A percentile compares a stretch with the other conserved stretches of the same genome.
These are phyloP conservation scores for Psilopogon haemacephalus DNA, from an alignment of 2,113 vertebrate species.

Conservation along the genomic window DNA sequence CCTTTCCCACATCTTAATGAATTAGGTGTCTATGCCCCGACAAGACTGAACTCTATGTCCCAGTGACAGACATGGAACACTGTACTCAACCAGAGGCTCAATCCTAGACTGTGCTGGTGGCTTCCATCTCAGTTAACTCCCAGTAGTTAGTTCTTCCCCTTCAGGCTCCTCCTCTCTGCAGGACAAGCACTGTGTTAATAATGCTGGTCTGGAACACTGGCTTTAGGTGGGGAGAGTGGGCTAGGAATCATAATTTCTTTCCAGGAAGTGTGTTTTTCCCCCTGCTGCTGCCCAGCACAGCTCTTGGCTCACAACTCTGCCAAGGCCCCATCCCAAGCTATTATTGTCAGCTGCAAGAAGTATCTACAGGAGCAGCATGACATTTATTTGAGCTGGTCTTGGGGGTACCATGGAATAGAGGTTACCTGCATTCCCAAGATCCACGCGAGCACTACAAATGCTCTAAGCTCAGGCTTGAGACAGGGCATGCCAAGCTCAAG, in stretches of 20 bases:
- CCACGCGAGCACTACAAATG: neutral
- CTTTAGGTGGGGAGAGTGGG: neutral
- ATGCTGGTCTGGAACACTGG: neutral
- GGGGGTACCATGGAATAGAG: neutral
- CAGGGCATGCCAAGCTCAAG: accelerated
- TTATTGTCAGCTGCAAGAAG: neutral
- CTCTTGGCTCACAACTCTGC: neutral
- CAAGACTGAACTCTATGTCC: neutral
- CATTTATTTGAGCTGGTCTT: neutral
- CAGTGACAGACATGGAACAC: neutral
- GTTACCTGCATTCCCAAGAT: too few relatives aligned
- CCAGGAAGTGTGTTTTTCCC: neutral
- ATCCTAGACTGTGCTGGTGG: neutral
- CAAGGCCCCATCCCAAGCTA: neutral
- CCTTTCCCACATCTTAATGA: neutral
- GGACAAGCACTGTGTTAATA: neutral
- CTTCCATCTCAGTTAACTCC: neutral
- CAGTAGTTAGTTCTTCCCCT: neutral
- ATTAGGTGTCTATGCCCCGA: neutral
- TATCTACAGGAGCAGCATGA: neutral
- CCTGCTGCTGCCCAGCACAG: neutral
- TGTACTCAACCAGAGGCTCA: neutral
- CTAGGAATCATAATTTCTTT: neutral
- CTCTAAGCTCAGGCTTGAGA: neutral
- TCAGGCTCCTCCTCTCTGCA: neutral